phyloP scores from a whole-genome alignment of 1,140 invertebrate genomes.

The Bombus cullumanus region DNA sequence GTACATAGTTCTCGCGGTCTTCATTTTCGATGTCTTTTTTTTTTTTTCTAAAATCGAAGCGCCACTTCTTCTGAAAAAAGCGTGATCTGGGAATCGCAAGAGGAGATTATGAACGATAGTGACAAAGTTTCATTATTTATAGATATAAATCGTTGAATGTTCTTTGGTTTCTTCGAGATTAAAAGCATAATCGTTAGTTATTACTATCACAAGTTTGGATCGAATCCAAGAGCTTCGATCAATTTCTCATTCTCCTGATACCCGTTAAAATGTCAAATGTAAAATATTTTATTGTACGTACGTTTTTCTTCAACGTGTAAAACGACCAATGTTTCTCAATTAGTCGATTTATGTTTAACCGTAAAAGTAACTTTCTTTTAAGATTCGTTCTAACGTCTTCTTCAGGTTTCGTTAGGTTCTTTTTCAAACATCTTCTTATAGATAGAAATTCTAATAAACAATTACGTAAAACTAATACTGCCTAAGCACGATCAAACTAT shows the following conservation, averaged over 20 bases:
- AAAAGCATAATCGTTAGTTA: background rate
- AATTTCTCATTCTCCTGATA: background rate
- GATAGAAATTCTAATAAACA: background rate
- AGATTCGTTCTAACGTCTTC: background rate
- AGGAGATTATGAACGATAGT: background rate
- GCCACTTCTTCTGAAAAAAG: background rate
- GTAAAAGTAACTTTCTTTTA: background rate
- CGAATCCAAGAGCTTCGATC: background rate
- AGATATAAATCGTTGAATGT: background rate
- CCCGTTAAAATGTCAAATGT: background rate
- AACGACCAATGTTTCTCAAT: background rate
- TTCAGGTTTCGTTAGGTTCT: too few species aligned
- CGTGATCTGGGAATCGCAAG: background rate
- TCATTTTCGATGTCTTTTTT: background rate
- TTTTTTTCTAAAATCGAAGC: background rate
- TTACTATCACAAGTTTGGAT: background rate
- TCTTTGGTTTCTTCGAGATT: background rate
- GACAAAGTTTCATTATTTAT: background rate
- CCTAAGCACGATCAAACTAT: background rate
- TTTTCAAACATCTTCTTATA: too few species aligned
- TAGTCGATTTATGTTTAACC: background rate
- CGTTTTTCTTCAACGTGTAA: fast-evolving
- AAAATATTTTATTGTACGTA: background rate
- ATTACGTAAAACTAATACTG: background rate
- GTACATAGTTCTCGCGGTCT: background rate